These are phyloP conservation scores for Euphysa ruthae DNA, from an alignment of 30 jellyfish, hydroid and myxozoan genomes.

Conservation along the genomic window DNA sequence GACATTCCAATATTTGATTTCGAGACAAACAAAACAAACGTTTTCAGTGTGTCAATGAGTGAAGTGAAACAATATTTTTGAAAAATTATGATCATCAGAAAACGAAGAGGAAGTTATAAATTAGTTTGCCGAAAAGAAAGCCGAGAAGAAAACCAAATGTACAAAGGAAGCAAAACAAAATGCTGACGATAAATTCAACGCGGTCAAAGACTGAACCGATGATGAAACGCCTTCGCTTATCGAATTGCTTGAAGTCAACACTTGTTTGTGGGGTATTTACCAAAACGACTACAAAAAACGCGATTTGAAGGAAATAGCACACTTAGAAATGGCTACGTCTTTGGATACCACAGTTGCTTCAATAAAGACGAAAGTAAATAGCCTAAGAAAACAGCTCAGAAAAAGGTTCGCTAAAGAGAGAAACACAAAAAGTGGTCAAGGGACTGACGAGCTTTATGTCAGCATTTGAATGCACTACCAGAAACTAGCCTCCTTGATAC, in stretches of 20 bases:
- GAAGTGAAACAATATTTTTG: too few relatives aligned
- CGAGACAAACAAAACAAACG: too few relatives aligned
- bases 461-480: conserved; percentile 1
- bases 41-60: too few relatives aligned
- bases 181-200: too few relatives aligned
- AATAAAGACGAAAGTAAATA: neutral
- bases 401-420: neutral
- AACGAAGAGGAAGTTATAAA: too few relatives aligned
- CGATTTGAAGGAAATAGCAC: neutral
- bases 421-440: conserved; percentile 4
- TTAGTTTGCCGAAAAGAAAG: too few relatives aligned
- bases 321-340: neutral
- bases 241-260: neutral
- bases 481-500: neutral
- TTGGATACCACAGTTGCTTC: neutral
- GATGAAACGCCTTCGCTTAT: neutral
- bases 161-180: too few relatives aligned
- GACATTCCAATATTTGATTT: too few relatives aligned
- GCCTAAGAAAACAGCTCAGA: neutral
- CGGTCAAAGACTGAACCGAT: neutral
- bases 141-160: too few relatives aligned
- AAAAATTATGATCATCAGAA: too few relatives aligned
- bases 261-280: neutral
- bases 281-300: neutral
- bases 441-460: conserved; percentile 18